Evolutionary conservation across 1,140 invertebrate genomes (phyloP).

Genomic region (Heterodera carotae): DNA sequence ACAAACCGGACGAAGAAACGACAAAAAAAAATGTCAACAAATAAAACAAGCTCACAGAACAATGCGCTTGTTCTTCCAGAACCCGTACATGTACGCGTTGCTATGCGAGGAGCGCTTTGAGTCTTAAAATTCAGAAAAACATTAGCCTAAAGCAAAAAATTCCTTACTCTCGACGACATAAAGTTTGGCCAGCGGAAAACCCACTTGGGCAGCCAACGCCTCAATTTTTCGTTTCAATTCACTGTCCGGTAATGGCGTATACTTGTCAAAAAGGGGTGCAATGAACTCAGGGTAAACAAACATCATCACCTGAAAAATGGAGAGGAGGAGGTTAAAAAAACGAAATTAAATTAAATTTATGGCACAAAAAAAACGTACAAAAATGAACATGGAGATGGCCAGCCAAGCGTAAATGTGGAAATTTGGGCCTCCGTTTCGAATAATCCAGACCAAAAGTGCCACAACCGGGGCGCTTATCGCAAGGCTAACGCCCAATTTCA

Average conservation of each 20-base stretch:
- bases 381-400: slow-evolving; percentile 76
- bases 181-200: slow-evolving; percentile 90
- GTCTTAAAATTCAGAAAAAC: slow-evolving; percentile 26
- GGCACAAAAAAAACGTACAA: slow-evolving; percentile 66
- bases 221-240: slow-evolving; percentile 84
- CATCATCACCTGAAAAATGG: slow-evolving; percentile 73
- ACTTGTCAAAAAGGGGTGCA: slow-evolving; percentile 97
- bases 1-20: too few species aligned
- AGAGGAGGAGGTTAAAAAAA: slow-evolving; percentile 7
- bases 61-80: slow-evolving; percentile 94
- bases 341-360: slow-evolving; percentile 7
- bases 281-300: slow-evolving; percentile 95
- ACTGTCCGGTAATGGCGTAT: slow-evolving; percentile 89
- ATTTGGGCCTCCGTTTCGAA: slow-evolving; percentile 78
- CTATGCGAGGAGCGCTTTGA: slow-evolving; percentile 53
- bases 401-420: slow-evolving; percentile 95
- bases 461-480: slow-evolving; percentile 79
- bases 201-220: slow-evolving; percentile 79
- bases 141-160: slow-evolving; percentile 27
- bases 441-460: slow-evolving; percentile 81
- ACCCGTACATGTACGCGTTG: slow-evolving; percentile 82
- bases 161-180: slow-evolving; percentile 86
- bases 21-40: background rate
- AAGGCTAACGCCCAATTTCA: slow-evolving; percentile 80
- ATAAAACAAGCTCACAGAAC: slow-evolving; percentile 75